Conservation (phyloP, 2,888 invertebrate species). For the Dasypogon diadema region DNA sequence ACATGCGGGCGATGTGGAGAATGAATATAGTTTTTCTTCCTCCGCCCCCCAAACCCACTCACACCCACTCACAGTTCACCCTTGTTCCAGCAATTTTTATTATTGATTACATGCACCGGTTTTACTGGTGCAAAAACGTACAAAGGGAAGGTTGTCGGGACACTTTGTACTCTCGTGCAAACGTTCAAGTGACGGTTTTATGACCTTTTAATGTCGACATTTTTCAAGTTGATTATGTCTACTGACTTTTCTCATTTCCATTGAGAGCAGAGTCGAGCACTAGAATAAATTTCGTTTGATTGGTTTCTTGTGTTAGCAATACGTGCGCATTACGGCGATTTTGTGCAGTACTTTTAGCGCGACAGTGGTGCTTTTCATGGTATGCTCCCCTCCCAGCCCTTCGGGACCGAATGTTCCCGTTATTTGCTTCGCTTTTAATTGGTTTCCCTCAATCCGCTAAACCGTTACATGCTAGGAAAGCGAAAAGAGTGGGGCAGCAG, state of each 20-base stretch:
- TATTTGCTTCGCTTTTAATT: slow-evolving; percentile 28
- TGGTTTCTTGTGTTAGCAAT: slow-evolving; percentile 42
- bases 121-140: slow-evolving; percentile 7
- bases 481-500: neutral
- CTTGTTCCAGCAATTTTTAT: slow-evolving; percentile 17
- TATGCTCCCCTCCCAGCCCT: neutral
- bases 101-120: slow-evolving; percentile 36
- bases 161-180: slow-evolving; percentile 17
- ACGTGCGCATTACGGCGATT: slow-evolving; percentile 16
- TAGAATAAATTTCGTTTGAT: slow-evolving; percentile 42
- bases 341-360: neutral
- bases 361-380: neutral
- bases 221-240: slow-evolving; percentile 47
- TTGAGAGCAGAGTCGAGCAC: slow-evolving; percentile 11
- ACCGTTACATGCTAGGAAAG: slow-evolving; percentile 13
- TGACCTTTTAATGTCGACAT: slow-evolving; percentile 46
- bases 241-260: slow-evolving; percentile 34
- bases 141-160: neutral
- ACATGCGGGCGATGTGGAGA: neutral
- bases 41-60: neutral
- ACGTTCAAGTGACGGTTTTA: slow-evolving; percentile 45
- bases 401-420: neutral
- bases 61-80: neutral
- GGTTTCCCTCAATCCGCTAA: slow-evolving; percentile 24
- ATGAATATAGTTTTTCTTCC: neutral